These are phyloP conservation scores for Agrypnus murinus DNA, from an alignment of 2,888 invertebrate genomes.

Conservation along the genomic window DNA sequence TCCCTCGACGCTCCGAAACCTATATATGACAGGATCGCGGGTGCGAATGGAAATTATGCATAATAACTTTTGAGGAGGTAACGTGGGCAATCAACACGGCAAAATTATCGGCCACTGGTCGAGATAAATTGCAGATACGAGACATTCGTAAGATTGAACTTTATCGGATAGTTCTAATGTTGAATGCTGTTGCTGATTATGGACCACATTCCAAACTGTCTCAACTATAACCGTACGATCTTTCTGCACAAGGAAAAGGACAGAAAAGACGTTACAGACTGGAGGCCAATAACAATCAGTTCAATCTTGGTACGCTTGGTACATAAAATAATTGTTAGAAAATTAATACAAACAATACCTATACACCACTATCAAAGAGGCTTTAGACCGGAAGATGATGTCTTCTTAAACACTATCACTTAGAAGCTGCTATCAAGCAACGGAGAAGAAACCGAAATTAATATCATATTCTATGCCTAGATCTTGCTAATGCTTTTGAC, in stretches of 20 bases:
- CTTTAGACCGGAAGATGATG: not conserved
- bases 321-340: not conserved
- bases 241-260: no score
- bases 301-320: no score
- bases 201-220: not conserved
- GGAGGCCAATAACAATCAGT: no score
- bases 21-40: not conserved
- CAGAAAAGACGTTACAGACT: no score
- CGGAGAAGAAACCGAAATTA: not conserved
- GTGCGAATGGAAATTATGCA: not conserved
- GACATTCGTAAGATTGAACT: not conserved
- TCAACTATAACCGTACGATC: no score
- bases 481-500: no score
- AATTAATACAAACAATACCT: not conserved
- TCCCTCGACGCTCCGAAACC: not conserved
- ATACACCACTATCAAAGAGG: not conserved
- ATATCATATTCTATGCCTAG: conserved; percentile 10
- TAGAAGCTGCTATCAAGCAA: not conserved
- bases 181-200: not conserved
- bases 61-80: not conserved
- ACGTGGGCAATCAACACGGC: not conserved
- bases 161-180: not conserved
- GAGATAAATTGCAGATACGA: not conserved
- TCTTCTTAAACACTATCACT: no score
- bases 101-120: not conserved